These are phyloP conservation scores for Tinea trinotella DNA, from an alignment of 2,888 invertebrate genomes.

Conservation along the genomic window DNA sequence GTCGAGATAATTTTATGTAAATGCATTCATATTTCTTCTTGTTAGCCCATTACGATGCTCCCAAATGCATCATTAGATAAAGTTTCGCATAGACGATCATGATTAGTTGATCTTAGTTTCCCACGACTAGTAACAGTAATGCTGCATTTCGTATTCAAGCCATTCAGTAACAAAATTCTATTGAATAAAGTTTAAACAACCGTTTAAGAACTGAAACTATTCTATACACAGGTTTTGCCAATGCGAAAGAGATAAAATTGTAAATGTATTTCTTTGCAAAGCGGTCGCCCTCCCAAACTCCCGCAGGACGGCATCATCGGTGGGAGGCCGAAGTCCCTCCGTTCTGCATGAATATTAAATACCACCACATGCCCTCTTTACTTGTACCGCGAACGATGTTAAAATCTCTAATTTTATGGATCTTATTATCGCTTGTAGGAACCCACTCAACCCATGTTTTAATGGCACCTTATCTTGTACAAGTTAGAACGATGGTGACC, in stretches of 20 bases:
- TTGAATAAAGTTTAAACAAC: not conserved
- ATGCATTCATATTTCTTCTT: not conserved
- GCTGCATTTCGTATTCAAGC: not conserved
- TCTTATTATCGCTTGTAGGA: constrained; percentile 13
- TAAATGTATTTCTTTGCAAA: constrained; percentile 14
- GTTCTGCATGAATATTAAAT: constrained; percentile 24
- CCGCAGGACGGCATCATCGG: not conserved
- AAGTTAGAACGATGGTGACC: constrained; percentile 3
- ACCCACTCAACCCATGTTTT: constrained; percentile 12
- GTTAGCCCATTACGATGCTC: not conserved
- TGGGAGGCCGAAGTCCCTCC: not conserved
- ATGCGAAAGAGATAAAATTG: constrained; percentile 5
- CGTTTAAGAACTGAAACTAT: constrained; percentile 9
- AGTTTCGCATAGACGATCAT: not conserved
- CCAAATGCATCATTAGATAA: not conserved
- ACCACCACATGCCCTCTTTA: constrained; percentile 22
- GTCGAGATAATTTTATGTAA: not conserved
- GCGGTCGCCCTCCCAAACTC: not conserved
- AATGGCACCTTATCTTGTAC: constrained; percentile 1
- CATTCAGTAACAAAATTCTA: not conserved
- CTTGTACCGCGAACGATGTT: constrained; percentile 23
- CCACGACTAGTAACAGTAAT: not conserved
- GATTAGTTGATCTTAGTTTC: not conserved
- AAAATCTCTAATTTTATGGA: constrained; percentile 24
- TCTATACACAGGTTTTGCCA: not conserved